Evolutionary conservation across 92 coral and sea anemone genomes (phyloP).

Genomic region (Zoanthus solanderi): DNA sequence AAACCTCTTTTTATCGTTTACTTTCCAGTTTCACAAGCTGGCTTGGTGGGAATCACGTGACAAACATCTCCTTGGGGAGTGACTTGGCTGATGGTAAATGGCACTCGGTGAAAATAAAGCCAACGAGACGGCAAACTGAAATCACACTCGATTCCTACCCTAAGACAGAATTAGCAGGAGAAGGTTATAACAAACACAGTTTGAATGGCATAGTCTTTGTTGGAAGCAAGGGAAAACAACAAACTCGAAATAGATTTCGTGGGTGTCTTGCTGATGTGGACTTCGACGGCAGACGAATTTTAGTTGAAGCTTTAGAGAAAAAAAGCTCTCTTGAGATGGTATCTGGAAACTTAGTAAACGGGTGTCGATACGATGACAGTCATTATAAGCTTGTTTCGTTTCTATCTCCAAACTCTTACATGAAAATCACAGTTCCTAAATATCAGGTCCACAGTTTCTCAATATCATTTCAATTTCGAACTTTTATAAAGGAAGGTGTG

Average conservation of each 20-base stretch:
- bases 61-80: conserved; percentile 63
- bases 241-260: conserved; percentile 43
- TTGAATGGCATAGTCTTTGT: conserved; percentile 66
- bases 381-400: conserved; percentile 70
- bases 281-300: conserved; percentile 66
- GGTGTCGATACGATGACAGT: conserved; percentile 63
- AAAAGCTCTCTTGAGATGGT: neutral
- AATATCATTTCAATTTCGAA: conserved; percentile 80
- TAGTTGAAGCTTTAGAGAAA: conserved; percentile 41
- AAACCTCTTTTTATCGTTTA: conserved; percentile 52
- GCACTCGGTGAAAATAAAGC: conserved; percentile 85
- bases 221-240: conserved; percentile 66
- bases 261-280: conserved; percentile 82
- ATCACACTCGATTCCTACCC: conserved; percentile 64
- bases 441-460: conserved; percentile 69
- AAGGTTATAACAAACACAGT: conserved; percentile 57
- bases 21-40: conserved; percentile 51
- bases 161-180: conserved; percentile 43
- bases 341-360: conserved; percentile 63
- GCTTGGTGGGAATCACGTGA: conserved; percentile 73
- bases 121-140: conserved; percentile 55
- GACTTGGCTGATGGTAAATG: conserved; percentile 79
- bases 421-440: conserved; percentile 75
- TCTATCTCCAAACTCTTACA: conserved; percentile 64
- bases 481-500: conserved; percentile 76